These are phyloP conservation scores for Aspidoscelis tigris DNA, from an alignment of 2,113 vertebrate genomes.

Conservation along the genomic window DNA sequence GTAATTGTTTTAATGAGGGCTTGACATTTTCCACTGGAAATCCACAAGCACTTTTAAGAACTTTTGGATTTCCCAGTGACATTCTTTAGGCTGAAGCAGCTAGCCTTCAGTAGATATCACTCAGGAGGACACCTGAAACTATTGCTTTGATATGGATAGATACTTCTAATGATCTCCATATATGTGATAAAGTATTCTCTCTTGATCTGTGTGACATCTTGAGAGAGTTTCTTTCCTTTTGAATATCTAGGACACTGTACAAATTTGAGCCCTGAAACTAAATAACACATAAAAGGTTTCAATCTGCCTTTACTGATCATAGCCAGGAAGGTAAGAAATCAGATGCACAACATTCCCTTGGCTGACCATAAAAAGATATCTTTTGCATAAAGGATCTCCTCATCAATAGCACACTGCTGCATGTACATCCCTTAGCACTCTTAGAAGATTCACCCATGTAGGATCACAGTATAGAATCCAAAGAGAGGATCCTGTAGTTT, in stretches of 20 bases:
- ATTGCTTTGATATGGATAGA: conserved; percentile 16
- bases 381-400: neutral
- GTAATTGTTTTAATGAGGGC: conserved; percentile 43
- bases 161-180: neutral
- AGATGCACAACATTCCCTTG: neutral
- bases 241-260: neutral
- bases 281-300: neutral
- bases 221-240: neutral
- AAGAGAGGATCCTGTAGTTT: no score
- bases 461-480: no score
- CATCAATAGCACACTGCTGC: neutral
- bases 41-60: neutral
- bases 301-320: neutral
- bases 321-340: neutral
- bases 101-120: conserved; percentile 32
- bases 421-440: neutral
- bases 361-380: neutral
- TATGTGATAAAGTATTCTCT: neutral
- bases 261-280: conserved; percentile 10
- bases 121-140: conserved; percentile 19
- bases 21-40: conserved; percentile 17
- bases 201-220: neutral
- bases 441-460: neutral
- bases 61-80: conserved; percentile 3
- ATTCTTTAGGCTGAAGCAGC: conserved; percentile 16